These are phyloP conservation scores for Liasis olivaceus DNA, from an alignment of 2,797 vertebrate genomes.

Conservation along the genomic window DNA sequence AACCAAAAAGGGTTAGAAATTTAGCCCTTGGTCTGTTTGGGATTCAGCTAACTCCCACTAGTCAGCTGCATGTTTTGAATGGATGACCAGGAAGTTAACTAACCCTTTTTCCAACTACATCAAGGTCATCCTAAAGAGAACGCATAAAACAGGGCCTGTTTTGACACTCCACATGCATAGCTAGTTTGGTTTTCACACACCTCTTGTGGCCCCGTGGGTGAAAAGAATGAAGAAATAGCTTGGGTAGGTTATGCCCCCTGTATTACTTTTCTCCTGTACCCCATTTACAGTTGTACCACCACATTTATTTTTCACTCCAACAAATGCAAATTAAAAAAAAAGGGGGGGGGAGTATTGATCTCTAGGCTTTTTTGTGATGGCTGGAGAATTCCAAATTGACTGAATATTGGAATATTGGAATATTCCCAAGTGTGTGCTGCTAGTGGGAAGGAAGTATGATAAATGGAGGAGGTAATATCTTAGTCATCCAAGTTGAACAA, in stretches of 20 bases:
- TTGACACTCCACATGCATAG: too few relatives aligned
- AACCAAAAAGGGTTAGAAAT: background rate
- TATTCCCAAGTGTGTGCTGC: background rate
- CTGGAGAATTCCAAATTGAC: background rate
- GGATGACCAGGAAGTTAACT: background rate
- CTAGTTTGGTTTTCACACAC: background rate
- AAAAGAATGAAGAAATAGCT: background rate
- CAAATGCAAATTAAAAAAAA: background rate
- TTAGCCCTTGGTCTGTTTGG: background rate
- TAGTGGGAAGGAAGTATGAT: background rate
- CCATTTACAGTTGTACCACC: background rate
- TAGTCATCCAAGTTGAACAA: background rate
- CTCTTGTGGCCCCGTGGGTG: background rate
- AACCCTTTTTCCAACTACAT: background rate
- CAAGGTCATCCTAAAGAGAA: background rate
- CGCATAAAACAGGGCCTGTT: background rate
- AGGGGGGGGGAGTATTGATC: background rate
- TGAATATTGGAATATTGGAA: too few relatives aligned
- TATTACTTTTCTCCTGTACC: background rate
- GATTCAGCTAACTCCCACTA: background rate
- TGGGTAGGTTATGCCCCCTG: background rate
- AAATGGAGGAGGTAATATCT: background rate
- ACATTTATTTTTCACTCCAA: background rate
- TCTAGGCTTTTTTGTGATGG: background rate
- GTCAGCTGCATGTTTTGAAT: background rate